Conservation (phyloP, 2,888 invertebrate genomes). For the Aplocera efformata region DNA sequence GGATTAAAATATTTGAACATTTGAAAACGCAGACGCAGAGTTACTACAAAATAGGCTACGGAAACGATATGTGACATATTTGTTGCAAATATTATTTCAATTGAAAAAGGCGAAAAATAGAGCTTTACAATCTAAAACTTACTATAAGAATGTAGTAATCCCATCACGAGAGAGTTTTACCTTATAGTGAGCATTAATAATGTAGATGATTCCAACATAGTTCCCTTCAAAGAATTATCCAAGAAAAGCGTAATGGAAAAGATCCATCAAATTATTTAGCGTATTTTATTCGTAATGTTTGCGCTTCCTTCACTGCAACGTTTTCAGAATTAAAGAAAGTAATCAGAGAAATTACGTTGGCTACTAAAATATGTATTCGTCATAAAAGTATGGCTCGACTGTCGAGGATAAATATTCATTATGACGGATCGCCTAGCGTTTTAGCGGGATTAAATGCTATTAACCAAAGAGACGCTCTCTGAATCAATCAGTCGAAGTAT, state of each 20-base stretch:
- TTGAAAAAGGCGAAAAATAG: too few relatives aligned
- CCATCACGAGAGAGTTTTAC: too few relatives aligned
- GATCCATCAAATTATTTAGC: constrained; percentile 37
- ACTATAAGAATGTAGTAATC: too few relatives aligned
- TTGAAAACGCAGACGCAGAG: too few relatives aligned
- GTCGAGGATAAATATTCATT: constrained; percentile 78
- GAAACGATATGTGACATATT: too few relatives aligned
- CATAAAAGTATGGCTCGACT: constrained; percentile 76
- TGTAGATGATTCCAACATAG: constrained; percentile 1
- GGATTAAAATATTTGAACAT: too few relatives aligned
- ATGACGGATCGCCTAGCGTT: constrained; percentile 74
- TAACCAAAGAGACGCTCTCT: constrained; percentile 61
- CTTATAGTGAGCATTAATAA: too few relatives aligned
- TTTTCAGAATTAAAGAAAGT: constrained; percentile 78
- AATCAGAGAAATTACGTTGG: constrained; percentile 75
- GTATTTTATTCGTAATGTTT: constrained; percentile 62
- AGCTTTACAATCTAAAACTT: too few relatives aligned
- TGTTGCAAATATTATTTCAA: too few relatives aligned
- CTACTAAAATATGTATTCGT: constrained; percentile 80
- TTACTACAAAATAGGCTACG: too few relatives aligned
- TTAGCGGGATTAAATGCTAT: constrained; percentile 77
- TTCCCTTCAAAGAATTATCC: background rate
- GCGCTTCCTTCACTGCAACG: constrained; percentile 64
- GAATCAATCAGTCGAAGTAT: constrained; percentile 59
- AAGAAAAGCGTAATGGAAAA: constrained; percentile 5